A percentile compares a stretch with the other conserved stretches of the same genome.
Evolutionary conservation across 2,113 vertebrate species (phyloP).

Genomic region (Antigone vipio): DNA sequence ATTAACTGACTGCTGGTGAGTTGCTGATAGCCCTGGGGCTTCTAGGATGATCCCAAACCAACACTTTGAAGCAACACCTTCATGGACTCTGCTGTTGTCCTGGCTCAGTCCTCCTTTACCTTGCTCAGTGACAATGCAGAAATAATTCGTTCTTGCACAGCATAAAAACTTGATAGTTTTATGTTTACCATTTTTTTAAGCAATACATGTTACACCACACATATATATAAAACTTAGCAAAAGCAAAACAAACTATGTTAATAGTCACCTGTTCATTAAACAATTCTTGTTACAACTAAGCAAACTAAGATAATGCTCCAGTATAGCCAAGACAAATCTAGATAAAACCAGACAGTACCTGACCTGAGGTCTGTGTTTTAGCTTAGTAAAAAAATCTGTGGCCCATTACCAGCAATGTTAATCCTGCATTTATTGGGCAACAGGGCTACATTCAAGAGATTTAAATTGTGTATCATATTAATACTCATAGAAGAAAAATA

Average conservation of each 20-base stretch:
- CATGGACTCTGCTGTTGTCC: not conserved
- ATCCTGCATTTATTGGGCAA: not conserved
- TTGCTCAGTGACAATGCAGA: not conserved
- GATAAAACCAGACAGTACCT: not conserved
- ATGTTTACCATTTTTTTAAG: not conserved
- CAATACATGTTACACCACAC: fast-evolving
- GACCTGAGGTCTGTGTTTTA: not conserved
- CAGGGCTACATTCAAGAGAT: not conserved
- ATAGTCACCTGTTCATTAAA: not conserved
- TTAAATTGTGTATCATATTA: not conserved
- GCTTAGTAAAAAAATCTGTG: not conserved
- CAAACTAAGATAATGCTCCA: not conserved
- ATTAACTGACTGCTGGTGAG: not conserved
- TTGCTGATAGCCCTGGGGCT: not conserved
- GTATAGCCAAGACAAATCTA: not conserved
- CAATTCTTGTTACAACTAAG: not conserved
- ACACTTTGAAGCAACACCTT: not conserved
- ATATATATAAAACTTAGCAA: not conserved
- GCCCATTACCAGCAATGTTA: not conserved
- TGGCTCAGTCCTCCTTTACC: not conserved
- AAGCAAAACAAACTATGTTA: not conserved
- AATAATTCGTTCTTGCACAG: not conserved
- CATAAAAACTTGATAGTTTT: not conserved
- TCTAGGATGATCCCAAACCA: not conserved
- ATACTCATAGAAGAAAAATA: not conserved